phyloP scores from a whole-genome alignment of 2,888 invertebrate species.

The Diarsia brunnea region DNA sequence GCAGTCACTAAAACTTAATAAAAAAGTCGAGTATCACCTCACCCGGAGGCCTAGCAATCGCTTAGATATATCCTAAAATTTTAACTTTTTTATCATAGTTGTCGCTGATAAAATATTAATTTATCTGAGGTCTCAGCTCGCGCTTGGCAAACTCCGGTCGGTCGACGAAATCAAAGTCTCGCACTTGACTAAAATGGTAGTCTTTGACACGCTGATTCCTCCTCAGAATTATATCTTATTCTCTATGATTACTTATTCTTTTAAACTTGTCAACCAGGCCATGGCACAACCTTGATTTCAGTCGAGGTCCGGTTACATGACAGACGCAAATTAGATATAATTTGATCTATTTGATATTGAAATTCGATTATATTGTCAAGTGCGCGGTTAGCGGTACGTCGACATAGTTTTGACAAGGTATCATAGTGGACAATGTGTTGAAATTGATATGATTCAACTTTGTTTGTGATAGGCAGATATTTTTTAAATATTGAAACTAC shows the following conservation, averaged over 20 bases:
- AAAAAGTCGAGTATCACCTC: no score
- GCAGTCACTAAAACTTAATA: no score
- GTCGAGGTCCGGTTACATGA: conserved; percentile 43
- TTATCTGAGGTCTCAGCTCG: no score
- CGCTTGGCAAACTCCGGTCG: no score
- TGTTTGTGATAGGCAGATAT: background rate
- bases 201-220: background rate
- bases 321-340: conserved; percentile 43
- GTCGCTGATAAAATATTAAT: no score
- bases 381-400: conserved; percentile 36
- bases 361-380: conserved; percentile 57
- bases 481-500: background rate
- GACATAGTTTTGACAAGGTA: conserved; percentile 44
- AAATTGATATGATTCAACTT: conserved; percentile 14
- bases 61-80: no score
- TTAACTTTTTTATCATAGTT: no score
- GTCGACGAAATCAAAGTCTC: no score
- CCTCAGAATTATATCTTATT: background rate
- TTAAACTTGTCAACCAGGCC: background rate
- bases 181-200: no score
- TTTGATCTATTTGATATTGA: conserved; percentile 54
- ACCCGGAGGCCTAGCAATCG: no score
- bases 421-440: conserved; percentile 19
- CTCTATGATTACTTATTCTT: background rate
- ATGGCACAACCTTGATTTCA: conserved; percentile 39